phyloP scores from a whole-genome alignment of 2,113 vertebrate species.

The Vidua macroura region DNA sequence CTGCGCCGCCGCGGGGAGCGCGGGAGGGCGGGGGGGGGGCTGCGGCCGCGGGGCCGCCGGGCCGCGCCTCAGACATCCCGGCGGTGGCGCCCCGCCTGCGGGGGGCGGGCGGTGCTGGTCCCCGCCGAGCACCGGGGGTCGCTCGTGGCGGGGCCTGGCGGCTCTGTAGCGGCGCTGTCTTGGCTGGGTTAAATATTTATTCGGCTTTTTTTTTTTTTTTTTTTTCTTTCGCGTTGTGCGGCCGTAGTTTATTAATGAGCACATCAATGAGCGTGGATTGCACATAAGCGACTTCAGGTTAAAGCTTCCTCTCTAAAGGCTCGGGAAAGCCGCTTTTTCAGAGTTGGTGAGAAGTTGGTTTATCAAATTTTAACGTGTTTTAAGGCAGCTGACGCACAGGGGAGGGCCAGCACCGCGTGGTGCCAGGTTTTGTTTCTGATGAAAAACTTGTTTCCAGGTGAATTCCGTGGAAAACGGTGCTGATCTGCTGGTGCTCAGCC shows the following conservation, averaged over 20 bases:
- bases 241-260: not conserved
- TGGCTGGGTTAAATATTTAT: not conserved
- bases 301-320: not conserved
- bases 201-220: not conserved
- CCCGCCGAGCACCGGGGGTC: not conserved
- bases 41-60: not conserved
- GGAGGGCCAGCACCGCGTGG: accelerated
- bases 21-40: not conserved
- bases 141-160: not conserved
- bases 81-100: not conserved
- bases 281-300: not conserved
- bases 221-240: no score
- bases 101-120: not conserved
- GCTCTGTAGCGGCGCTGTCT: not conserved
- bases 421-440: not conserved
- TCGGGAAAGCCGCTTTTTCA: not conserved
- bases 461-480: accelerated
- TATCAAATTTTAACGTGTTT: accelerated
- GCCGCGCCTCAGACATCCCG: not conserved
- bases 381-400: not conserved
- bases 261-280: not conserved
- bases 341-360: not conserved
- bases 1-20: no score
- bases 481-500: not conserved
- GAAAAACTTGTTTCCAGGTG: not conserved